A percentile compares a stretch with the other conserved stretches of the same genome.
These are phyloP conservation scores for Salvator merianae DNA, from an alignment of 2,113 vertebrate genomes.

Conservation along the genomic window DNA sequence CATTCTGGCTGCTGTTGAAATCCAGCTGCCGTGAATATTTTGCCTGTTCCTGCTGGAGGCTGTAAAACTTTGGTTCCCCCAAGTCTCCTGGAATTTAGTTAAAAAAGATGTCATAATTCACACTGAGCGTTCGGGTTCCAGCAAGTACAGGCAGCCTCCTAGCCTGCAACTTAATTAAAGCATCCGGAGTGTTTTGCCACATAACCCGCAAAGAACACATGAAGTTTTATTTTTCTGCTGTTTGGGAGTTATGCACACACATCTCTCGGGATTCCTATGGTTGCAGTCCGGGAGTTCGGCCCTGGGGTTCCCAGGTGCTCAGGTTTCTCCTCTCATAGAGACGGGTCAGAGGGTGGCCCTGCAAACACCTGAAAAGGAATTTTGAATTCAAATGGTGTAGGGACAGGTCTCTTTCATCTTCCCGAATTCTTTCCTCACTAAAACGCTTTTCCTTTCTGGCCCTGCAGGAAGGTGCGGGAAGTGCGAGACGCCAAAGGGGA, in stretches of 20 bases:
- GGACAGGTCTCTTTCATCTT: neutral
- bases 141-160: neutral
- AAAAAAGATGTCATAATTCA: neutral
- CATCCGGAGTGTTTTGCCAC: neutral
- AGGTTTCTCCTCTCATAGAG: no score
- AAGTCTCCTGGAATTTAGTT: neutral
- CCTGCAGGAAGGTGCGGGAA: constrained; percentile 64
- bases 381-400: neutral
- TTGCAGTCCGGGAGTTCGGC: no score
- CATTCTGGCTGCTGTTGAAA: no score
- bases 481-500: constrained; percentile 71
- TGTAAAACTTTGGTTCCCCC: neutral
- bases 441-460: neutral
- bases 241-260: no score
- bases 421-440: neutral
- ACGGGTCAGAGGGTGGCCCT: no score
- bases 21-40: no score
- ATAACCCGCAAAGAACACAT: neutral
- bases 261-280: no score
- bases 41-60: neutral
- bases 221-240: neutral
- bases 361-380: no score
- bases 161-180: neutral
- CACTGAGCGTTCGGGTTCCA: neutral
- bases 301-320: no score